Evolutionary conservation across 1,140 invertebrate species (phyloP).

Genomic region (Linepithema humile): DNA sequence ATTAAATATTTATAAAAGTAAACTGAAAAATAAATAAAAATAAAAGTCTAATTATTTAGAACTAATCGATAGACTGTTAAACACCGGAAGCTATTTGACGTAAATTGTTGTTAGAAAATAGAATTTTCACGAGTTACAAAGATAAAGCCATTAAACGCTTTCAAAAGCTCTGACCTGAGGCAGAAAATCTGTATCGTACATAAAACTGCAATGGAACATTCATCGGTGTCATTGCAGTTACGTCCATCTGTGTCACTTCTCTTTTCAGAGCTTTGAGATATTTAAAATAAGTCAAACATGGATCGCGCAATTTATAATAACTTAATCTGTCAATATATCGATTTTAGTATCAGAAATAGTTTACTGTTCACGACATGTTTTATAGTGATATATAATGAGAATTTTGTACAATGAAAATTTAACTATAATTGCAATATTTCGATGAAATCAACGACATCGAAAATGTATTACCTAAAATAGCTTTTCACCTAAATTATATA

Average conservation of each 20-base stretch:
- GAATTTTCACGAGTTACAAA: not conserved
- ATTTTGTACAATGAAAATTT: too few species aligned
- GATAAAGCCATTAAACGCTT: constrained; percentile 1
- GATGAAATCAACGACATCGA: too few species aligned
- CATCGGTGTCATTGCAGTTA: not conserved
- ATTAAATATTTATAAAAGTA: not conserved
- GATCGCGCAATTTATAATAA: not conserved
- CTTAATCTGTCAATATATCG: not conserved
- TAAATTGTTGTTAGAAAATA: not conserved
- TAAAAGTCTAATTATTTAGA: not conserved
- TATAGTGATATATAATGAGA: too few species aligned
- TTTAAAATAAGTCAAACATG: not conserved
- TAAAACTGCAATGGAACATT: not conserved
- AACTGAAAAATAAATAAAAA: not conserved
- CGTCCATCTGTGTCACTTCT: not conserved
- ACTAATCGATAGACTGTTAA: not conserved
- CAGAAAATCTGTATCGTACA: not conserved
- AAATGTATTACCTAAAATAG: too few species aligned
- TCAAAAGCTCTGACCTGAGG: not conserved
- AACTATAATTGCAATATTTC: not conserved
- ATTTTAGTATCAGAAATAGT: not conserved
- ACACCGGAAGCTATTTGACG: not conserved
- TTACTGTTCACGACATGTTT: not conserved
- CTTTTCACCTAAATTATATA: too few species aligned
- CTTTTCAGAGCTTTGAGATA: not conserved